Evolutionary conservation across 1,140 invertebrate genomes (phyloP).

Genomic region (Panagrolaimus sp.): DNA sequence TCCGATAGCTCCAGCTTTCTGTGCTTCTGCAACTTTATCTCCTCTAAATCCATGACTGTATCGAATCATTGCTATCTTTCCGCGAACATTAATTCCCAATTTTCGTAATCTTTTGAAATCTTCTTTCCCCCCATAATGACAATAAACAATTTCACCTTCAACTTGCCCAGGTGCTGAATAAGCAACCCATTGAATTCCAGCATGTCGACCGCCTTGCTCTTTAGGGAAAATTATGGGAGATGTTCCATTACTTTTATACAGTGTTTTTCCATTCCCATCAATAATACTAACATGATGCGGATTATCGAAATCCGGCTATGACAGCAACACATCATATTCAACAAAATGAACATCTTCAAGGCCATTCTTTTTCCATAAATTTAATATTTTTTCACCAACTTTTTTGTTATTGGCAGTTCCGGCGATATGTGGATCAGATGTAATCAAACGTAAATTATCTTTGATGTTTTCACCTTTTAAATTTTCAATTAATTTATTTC

Average conservation of each 20-base stretch:
- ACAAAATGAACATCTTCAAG: conserved; percentile 51
- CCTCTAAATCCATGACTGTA: conserved; percentile 44
- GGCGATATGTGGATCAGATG: conserved; percentile 50
- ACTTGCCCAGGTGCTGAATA: conserved; percentile 45
- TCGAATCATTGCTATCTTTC: conserved; percentile 52
- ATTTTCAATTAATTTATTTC: background rate
- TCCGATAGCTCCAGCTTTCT: conserved; percentile 47
- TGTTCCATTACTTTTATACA: conserved; percentile 40
- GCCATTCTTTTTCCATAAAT: conserved; percentile 41
- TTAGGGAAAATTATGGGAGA: conserved; percentile 38
- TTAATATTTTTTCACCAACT: conserved; percentile 49
- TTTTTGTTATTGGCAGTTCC: conserved; percentile 47
- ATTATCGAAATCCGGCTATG: conserved; percentile 47
- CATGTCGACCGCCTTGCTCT: conserved; percentile 41
- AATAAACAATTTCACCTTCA: conserved; percentile 48
- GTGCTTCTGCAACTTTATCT: conserved; percentile 46
- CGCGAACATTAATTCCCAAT: conserved; percentile 38
- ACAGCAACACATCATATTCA: conserved; percentile 47
- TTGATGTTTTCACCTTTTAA: conserved; percentile 22
- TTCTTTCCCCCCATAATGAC: conserved; percentile 35
- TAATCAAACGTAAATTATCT: conserved; percentile 48
- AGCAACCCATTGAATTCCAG: conserved; percentile 53
- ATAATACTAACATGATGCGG: conserved; percentile 47
- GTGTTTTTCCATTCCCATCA: conserved; percentile 17
- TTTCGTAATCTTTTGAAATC: conserved; percentile 44